Conservation (phyloP, 2,888 invertebrate genomes). For the Harpalus rubripes region DNA sequence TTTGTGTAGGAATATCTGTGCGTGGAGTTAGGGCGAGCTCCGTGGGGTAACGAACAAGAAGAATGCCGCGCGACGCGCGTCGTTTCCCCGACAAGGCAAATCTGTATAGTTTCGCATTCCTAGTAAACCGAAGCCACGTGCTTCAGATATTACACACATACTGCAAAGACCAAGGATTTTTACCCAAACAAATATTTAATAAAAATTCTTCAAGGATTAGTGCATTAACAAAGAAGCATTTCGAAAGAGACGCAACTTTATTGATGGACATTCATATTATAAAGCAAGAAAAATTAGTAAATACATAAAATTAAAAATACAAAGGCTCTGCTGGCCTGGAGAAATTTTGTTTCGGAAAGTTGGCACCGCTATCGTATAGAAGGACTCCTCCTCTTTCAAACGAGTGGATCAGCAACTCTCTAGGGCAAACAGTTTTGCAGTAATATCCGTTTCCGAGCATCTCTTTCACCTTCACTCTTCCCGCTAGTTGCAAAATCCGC, state of each 20-base stretch:
- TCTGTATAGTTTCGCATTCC: slow-evolving; percentile 59
- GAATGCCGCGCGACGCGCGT: slow-evolving; percentile 31
- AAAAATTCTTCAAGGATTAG: slow-evolving; percentile 52
- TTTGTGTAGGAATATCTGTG: not conserved
- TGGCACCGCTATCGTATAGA: too few species aligned
- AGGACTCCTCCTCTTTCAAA: too few species aligned
- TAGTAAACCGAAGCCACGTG: slow-evolving; percentile 72
- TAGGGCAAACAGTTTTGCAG: too few species aligned
- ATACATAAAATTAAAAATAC: too few species aligned
- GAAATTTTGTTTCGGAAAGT: too few species aligned
- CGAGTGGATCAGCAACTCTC: too few species aligned
- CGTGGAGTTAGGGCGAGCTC: not conserved
- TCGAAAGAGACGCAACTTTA: not conserved
- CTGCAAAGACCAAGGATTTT: slow-evolving; percentile 25
- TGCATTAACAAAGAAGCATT: slow-evolving; percentile 3
- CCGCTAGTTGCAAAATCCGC: too few species aligned
- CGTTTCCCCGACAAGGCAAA: slow-evolving; percentile 32
- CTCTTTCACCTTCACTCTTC: too few species aligned
- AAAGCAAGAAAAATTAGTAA: too few species aligned
- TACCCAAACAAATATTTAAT: slow-evolving; percentile 53
- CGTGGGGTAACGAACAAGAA: slow-evolving; percentile 21
- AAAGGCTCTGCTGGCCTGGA: too few species aligned
- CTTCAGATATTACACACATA: slow-evolving; percentile 72
- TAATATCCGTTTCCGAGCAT: too few species aligned
- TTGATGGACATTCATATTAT: not conserved